Evolutionary conservation across 2,113 vertebrate genomes (phyloP).

Genomic region (Pygoscelis antarcticus): DNA sequence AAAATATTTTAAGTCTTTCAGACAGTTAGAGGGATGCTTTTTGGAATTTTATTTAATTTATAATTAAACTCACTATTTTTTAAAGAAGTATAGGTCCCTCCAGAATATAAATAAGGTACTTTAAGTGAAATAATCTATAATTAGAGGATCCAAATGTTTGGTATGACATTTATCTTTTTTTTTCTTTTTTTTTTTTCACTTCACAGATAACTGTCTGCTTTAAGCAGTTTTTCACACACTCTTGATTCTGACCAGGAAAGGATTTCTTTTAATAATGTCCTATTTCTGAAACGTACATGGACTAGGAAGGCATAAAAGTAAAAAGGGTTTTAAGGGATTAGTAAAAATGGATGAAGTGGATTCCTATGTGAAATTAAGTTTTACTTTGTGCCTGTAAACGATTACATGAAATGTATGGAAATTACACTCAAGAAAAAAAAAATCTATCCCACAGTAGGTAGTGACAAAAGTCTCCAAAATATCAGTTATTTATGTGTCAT

Average conservation of each 20-base stretch:
- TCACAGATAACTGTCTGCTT: slow-evolving; percentile 20
- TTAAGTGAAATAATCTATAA: neutral
- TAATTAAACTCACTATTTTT: neutral
- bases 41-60: neutral
- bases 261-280: slow-evolving; percentile 26
- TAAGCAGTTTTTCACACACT: slow-evolving; percentile 26
- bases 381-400: neutral
- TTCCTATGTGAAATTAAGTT: neutral
- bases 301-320: neutral
- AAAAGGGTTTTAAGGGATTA: neutral
- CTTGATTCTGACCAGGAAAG: neutral
- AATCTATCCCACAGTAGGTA: neutral
- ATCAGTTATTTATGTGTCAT: neutral
- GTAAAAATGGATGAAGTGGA: neutral
- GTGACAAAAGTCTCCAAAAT: neutral
- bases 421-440: neutral
- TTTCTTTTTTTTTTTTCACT: neutral
- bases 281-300: neutral
- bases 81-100: neutral
- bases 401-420: neutral
- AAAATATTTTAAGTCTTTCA: neutral
- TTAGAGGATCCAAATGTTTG: neutral
- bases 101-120: neutral
- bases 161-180: neutral
- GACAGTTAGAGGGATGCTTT: neutral